Base-by-base conservation (phyloP, 2,888 invertebrate genomes). In the Gerosis bhagava region DNA sequence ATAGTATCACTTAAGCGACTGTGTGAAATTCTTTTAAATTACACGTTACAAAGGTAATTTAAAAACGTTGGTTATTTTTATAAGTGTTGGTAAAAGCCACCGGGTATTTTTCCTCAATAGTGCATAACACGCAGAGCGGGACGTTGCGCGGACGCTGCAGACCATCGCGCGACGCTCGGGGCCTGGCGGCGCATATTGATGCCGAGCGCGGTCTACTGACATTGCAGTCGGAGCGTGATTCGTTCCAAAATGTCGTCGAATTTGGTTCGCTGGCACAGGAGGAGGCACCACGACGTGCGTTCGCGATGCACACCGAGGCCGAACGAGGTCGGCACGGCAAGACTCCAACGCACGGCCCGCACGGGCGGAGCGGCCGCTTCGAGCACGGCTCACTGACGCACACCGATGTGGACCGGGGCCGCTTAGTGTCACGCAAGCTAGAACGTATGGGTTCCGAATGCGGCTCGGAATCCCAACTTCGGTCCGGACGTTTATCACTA, bases 41-140 rank as follows among this genome's bases (percentile, higher is more conserved):
- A n/a, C n/a, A n/a, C n/a, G n/a, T n/a, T n/a, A n/a, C n/a, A n/a
- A n/a, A n/a, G n/a, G n/a, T n/a, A 25, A 16, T 36, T 29, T 36
- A 44, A 44, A 22, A 44, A 6, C 44, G 36, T 24, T 44, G 29
- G n/a, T 12, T 29, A 24, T 3, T 29, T n/a, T 8, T 24, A n/a
- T 15, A 29, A n/a, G 13, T 8, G 11, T 36, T 36, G 13, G 26
- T 15, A 11, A 8, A 3, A 12, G 21, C 15, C 16, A 6, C 28
- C 8, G 44, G 12, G 22, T 24, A 29, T 3, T 36, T 28, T 24
- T 44, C 44, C 16, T 44, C 36, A 29, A 44, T 44, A 10, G 44
- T 44, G 17, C 44, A 44, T 12, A 44, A 13, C 5, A 44, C 36
- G 16, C 44, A 44, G 4, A 24, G 44, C 4, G 44, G 44, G 8